Base-by-base conservation (phyloP, 2,113 vertebrate genomes). In the Tylochromis polylepis region DNA sequence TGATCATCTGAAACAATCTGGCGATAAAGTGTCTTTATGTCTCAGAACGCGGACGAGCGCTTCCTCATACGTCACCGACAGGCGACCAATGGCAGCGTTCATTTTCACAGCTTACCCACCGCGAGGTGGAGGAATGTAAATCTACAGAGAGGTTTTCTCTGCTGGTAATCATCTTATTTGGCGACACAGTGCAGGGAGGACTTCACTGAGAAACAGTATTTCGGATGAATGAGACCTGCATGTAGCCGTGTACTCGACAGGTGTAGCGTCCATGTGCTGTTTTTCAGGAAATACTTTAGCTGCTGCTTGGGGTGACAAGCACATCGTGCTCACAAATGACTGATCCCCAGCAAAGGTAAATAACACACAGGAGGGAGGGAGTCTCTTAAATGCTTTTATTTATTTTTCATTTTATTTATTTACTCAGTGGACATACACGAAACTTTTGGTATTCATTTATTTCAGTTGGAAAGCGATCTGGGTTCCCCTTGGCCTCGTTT, bases 271-370 rank as follows among this genome's bases (percentile, higher is more conserved):
- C 34, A 15, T 2, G 72, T 36, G 70, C 12, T 16, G 56, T 38
- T 22, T 72, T 86, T 46, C 31, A 43, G 70, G 60, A 72, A 8
- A 56, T 20, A 38, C 6, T 59, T 58, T 55, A 72, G 77, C 86
- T 75, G 62, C 86, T 75, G 34, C 46, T 70, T 10, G 72, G 55
- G 56, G 58, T 87, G 67, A 46, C 10, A 78, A 51, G 84, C 80
- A 65, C 29, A 18, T 11, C 85, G 85, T 58, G 77, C 34, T 34
- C 89, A 82, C 70, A 85, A 88, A 90, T 91, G 91, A 92, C 79
- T 83, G 86, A 83, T 12, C 46, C 56, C 60, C 75, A 29, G 78
- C 81, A 10, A 88, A 94, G 93, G 93, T 94, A 95, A 94, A 85
- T 29, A 34, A 59, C 27, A 65, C 31, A 85, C 38, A 86, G 16